Evolutionary conservation across 2,888 invertebrate genomes (phyloP).

Genomic region (Lamellibrachia columna): DNA sequence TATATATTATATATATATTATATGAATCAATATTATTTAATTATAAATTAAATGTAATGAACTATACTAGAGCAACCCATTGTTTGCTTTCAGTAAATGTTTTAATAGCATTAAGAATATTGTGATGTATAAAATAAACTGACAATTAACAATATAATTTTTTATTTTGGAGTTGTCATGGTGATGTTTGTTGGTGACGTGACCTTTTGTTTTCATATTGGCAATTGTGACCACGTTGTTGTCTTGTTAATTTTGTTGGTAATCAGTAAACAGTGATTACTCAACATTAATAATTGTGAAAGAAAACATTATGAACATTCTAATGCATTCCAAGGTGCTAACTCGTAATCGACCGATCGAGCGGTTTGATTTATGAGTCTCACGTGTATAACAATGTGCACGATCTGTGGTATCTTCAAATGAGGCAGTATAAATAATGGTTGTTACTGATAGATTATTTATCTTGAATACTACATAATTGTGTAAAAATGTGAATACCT

Average conservation of each 20-base stretch:
- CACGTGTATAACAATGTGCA: not conserved
- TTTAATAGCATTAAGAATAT: too few species aligned
- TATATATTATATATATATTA: too few species aligned
- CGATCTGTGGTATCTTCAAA: not conserved
- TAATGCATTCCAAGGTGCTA: not conserved
- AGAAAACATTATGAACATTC: constrained; percentile 1
- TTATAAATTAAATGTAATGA: too few species aligned
- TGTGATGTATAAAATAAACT: too few species aligned
- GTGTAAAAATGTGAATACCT: not conserved
- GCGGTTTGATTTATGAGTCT: constrained; percentile 2
- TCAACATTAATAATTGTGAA: not conserved
- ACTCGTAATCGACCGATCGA: not conserved
- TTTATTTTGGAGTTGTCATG: not conserved
- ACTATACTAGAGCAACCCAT: too few species aligned
- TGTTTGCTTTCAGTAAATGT: too few species aligned
- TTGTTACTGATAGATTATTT: not conserved
- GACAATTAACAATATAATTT: too few species aligned
- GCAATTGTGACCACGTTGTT: not conserved
- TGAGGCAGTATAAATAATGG: not conserved
- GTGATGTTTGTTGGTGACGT: not conserved
- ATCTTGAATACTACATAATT: not conserved
- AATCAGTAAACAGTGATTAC: not conserved
- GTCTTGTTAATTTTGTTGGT: not conserved
- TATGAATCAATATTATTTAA: too few species aligned
- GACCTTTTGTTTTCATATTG: not conserved